Conservation (phyloP, 2,113 vertebrate species). For the Rhinogobius similis region DNA sequence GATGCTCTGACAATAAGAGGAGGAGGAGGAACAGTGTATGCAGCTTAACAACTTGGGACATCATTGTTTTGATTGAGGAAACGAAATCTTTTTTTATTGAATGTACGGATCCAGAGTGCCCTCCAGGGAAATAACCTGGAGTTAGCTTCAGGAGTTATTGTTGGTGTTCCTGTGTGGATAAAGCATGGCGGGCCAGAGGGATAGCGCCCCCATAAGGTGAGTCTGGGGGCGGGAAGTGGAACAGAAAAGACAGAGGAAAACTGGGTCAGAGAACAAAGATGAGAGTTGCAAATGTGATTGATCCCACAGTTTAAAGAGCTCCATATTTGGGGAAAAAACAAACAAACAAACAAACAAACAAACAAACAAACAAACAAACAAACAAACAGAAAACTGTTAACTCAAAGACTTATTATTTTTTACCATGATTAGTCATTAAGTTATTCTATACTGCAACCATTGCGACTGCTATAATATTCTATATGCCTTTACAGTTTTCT, state of each 20-base stretch:
- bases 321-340: not conserved
- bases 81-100: constrained; percentile 54
- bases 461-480: too few relatives aligned
- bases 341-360: not conserved
- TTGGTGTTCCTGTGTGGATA: constrained; percentile 44
- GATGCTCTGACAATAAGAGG: constrained; percentile 13
- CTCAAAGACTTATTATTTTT: too few relatives aligned
- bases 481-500: too few relatives aligned
- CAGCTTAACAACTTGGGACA: constrained; percentile 34
- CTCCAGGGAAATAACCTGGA: constrained; percentile 70
- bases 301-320: constrained; percentile 10
- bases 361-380: not conserved
- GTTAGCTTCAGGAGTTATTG: constrained; percentile 57
- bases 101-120: constrained; percentile 21
- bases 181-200: constrained; percentile 36
- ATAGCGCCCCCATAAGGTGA: constrained; percentile 34
- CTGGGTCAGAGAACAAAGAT: constrained; percentile 63
- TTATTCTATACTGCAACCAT: too few relatives aligned
- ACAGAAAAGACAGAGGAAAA: constrained; percentile 40
- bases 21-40: constrained; percentile 30
- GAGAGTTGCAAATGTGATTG: constrained; percentile 33
- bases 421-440: too few relatives aligned
- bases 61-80: constrained; percentile 47
- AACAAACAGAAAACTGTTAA: too few relatives aligned
- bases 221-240: constrained; percentile 38